Base-by-base conservation (phyloP, 2,797 vertebrate genomes). In the Fistularia tabacaria region DNA sequence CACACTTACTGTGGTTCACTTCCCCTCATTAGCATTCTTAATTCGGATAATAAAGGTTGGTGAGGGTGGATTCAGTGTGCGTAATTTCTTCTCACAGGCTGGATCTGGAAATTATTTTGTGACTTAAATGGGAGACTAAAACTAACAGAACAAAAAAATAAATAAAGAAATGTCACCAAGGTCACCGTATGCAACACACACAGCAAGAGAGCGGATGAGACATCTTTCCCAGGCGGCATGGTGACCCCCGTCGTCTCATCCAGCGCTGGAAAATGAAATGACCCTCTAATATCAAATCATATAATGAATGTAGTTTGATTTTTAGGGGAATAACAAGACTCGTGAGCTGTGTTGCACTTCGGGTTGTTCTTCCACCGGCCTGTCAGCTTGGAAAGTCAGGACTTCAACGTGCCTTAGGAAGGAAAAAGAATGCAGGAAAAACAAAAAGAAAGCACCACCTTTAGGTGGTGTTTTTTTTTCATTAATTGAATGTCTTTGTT, bases 331-430 rank as follows among this genome's bases (percentile, higher is more conserved):
- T 80, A 83, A 73, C 66, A 47, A 3, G 14, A 74, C 59, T 60
- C 48, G 56, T 57, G 68, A 57, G 65, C 62, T 57, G 64, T 59
- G 59, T 64, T 54, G 58, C 57, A 68, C 49, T 62, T 40, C 54
- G 73, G 53, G 63, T 72, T 53, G 71, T 64, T 68, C 66, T 49
- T 60, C 63, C 46, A 64, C 59, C 62, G 36, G 53, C 62, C 56
- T 25, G 52, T 80, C 68, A 53, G 54, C 56, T 75, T 64, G 61
- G 69, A 68, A 47, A 64, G 87, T 80, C 81, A 69, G 85, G 85
- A 90, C 89, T 80, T 79, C 85, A 77, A 80, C 85, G 95, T 98
- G 96, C 95, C 96, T 99, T 98, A 97, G 85, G 91, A 90, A 91
- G 77, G 73, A 64, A 74, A 79, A 43, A 50, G 52, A 63, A 76